phyloP scores from a whole-genome alignment of 2,888 invertebrate genomes.

The Chloroclysta siterata region DNA sequence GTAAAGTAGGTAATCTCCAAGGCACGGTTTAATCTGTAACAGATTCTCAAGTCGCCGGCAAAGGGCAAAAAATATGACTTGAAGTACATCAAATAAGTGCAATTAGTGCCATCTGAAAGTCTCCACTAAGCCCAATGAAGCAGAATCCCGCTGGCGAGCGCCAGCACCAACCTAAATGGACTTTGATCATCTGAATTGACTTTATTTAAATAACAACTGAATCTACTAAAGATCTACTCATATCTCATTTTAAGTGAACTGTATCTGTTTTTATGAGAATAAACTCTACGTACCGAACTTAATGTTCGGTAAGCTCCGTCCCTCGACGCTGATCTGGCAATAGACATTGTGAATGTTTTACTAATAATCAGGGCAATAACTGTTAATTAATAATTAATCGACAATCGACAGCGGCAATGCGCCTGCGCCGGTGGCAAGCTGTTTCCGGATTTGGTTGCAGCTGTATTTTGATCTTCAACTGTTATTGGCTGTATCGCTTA shows the following conservation, averaged over 20 bases:
- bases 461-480: constrained; percentile 5
- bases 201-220: constrained; percentile 86
- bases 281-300: not conserved
- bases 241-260: too few species aligned
- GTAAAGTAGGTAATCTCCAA: not conserved
- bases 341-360: constrained; percentile 84
- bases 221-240: too few species aligned
- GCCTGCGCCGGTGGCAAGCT: constrained; percentile 48
- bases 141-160: constrained; percentile 83
- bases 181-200: constrained; percentile 86
- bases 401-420: constrained; percentile 68
- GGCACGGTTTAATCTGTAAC: constrained; percentile 48
- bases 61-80: constrained; percentile 73
- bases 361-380: constrained; percentile 80
- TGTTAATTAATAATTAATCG: constrained; percentile 83
- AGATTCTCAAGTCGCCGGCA: constrained; percentile 52
- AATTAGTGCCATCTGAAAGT: constrained; percentile 85
- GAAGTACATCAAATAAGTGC: constrained; percentile 82
- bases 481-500: not conserved
- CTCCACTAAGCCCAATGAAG: constrained; percentile 85
- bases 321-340: constrained; percentile 84
- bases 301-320: constrained; percentile 39
- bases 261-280: too few species aligned
- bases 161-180: constrained; percentile 85
- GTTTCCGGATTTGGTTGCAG: constrained; percentile 20